Evolutionary conservation across 2,888 invertebrate species (phyloP).

Genomic region (Lasioglossum vierecki): DNA sequence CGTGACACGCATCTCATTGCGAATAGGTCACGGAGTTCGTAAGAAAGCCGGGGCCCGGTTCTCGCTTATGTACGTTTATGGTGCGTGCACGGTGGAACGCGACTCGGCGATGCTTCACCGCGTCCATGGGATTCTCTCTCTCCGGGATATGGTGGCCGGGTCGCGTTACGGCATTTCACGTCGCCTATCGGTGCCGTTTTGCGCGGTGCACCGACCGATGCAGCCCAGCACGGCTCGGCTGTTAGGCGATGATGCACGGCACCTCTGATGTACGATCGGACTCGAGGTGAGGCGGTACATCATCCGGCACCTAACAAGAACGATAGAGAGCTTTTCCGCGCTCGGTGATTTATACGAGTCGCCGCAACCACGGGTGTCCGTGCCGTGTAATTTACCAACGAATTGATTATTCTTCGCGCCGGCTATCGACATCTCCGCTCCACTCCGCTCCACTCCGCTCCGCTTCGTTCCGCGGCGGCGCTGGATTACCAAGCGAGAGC

Average conservation of each 20-base stretch:
- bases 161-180: slow-evolving; percentile 51
- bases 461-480: neutral
- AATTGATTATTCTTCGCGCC: slow-evolving; percentile 51
- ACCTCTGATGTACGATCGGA: slow-evolving; percentile 53
- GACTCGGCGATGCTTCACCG: slow-evolving; percentile 40
- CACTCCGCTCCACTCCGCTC: neutral
- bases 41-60: slow-evolving; percentile 46
- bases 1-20: slow-evolving; percentile 71
- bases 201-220: slow-evolving; percentile 1
- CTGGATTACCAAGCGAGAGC: slow-evolving; percentile 4
- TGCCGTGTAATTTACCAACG: slow-evolving; percentile 44
- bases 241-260: slow-evolving; percentile 69
- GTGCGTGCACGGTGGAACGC: slow-evolving; percentile 57
- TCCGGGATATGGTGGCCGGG: slow-evolving; percentile 21
- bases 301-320: slow-evolving; percentile 52
- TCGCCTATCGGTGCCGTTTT: slow-evolving; percentile 52
- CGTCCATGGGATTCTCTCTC: slow-evolving; percentile 47
- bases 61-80: slow-evolving; percentile 60
- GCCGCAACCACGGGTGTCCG: slow-evolving; percentile 22
- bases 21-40: slow-evolving; percentile 64
- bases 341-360: slow-evolving; percentile 49
- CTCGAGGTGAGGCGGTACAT: slow-evolving; percentile 38
- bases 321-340: slow-evolving; percentile 57
- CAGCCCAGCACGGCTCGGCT: slow-evolving; percentile 28
- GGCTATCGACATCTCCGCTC: slow-evolving; percentile 9